phyloP scores from a whole-genome alignment of 2,888 invertebrate genomes.

The Caenorhabditis wallacei region DNA sequence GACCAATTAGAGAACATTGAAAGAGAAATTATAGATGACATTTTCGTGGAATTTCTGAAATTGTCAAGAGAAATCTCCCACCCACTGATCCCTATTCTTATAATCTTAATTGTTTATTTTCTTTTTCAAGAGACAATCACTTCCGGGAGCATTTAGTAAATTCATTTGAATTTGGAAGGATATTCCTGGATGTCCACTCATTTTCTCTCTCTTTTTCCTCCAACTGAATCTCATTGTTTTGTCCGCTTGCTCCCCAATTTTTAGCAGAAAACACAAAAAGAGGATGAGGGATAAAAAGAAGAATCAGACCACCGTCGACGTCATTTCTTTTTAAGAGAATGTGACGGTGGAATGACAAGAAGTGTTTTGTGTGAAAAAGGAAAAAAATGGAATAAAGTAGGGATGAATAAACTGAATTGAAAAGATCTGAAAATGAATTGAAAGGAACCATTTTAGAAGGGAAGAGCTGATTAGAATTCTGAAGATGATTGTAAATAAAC shows the following conservation, averaged over 20 bases:
- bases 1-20: slow-evolving; percentile 31
- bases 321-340: slow-evolving; percentile 4
- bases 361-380: neutral
- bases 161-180: slow-evolving; percentile 16
- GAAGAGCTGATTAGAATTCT: slow-evolving; percentile 31
- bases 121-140: slow-evolving; percentile 15
- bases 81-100: neutral
- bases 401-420: slow-evolving; percentile 16
- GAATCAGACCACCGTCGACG: slow-evolving; percentile 25
- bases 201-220: neutral
- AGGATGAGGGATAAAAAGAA: slow-evolving; percentile 11
- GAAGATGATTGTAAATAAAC: neutral
- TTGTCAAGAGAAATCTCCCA: neutral
- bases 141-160: slow-evolving; percentile 24
- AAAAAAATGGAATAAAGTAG: slow-evolving; percentile 1
- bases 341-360: slow-evolving; percentile 17
- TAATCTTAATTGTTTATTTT: slow-evolving; percentile 15
- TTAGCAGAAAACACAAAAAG: neutral
- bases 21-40: slow-evolving; percentile 25
- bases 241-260: slow-evolving; percentile 2
- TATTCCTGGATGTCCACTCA: slow-evolving; percentile 13
- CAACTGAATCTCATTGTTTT: slow-evolving; percentile 28
- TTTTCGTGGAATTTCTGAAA: neutral
- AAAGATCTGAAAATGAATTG: slow-evolving; percentile 7
- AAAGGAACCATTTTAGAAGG: neutral